phyloP scores from a whole-genome alignment of 2,797 vertebrate genomes.

The Choloepus didactylus region DNA sequence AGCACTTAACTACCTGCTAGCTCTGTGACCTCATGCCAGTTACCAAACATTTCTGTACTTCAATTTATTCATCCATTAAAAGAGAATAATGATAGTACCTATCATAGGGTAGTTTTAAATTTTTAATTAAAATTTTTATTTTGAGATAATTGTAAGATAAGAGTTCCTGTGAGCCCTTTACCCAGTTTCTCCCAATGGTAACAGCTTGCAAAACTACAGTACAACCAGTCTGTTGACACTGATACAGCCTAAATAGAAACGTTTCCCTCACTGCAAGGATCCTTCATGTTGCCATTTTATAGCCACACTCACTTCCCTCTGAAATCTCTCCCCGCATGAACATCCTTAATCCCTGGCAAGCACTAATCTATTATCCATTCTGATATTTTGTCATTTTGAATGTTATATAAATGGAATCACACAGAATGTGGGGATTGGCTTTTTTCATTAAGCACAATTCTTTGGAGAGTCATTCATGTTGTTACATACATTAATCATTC shows the following conservation, averaged over 20 bases:
- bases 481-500: background rate
- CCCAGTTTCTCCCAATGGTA: background rate
- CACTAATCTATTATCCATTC: background rate
- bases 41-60: constrained; percentile 25
- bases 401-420: constrained; percentile 21
- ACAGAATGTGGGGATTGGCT: background rate
- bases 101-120: background rate
- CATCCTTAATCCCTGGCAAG: background rate
- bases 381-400: constrained; percentile 21
- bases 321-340: background rate
- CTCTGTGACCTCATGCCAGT: background rate
- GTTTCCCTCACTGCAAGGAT: background rate
- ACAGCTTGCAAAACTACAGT: background rate
- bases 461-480: background rate
- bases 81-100: background rate
- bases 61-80: constrained; percentile 56
- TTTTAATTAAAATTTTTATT: constrained; percentile 29
- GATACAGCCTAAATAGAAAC: constrained; percentile 25
- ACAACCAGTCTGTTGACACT: background rate
- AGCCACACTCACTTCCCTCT: background rate
- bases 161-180: background rate
- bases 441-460: constrained; percentile 17
- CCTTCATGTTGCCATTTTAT: background rate
- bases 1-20: background rate
- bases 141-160: constrained; percentile 33